Evolutionary conservation across 2,888 invertebrate genomes (phyloP).

Genomic region (Oeneis ivallda): DNA sequence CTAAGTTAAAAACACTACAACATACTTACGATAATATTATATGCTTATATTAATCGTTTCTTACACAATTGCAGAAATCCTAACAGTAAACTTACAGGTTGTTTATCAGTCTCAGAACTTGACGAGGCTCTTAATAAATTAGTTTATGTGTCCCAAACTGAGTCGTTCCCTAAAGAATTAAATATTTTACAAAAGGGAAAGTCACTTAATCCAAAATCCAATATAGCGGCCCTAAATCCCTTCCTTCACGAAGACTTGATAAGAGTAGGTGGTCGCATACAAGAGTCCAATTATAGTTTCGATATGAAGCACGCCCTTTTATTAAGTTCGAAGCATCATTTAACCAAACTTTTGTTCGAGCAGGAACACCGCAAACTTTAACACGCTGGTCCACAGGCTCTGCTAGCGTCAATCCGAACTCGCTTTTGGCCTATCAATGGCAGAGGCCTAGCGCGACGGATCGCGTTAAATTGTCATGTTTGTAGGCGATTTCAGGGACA

Average conservation of each 20-base stretch:
- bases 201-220: slow-evolving; percentile 4
- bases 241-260: slow-evolving; percentile 18
- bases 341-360: slow-evolving; percentile 16
- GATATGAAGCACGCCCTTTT: slow-evolving; percentile 18
- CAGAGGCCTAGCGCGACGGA: neutral
- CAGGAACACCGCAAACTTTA: neutral
- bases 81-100: neutral
- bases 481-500: neutral
- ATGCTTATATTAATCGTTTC: neutral
- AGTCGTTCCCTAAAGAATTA: slow-evolving; percentile 2
- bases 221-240: neutral
- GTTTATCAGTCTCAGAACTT: neutral
- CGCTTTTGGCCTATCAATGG: neutral
- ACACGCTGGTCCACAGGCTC: too few relatives aligned
- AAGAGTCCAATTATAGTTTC: slow-evolving; percentile 14
- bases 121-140: neutral
- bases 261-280: slow-evolving; percentile 17
- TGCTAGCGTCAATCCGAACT: neutral
- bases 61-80: neutral
- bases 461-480: neutral
- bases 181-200: neutral
- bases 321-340: slow-evolving; percentile 15
- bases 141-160: neutral
- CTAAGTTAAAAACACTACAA: neutral
- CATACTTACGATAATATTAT: neutral